Evolutionary conservation across 2,797 vertebrate species (phyloP).

Genomic region (Spinus pinus): DNA sequence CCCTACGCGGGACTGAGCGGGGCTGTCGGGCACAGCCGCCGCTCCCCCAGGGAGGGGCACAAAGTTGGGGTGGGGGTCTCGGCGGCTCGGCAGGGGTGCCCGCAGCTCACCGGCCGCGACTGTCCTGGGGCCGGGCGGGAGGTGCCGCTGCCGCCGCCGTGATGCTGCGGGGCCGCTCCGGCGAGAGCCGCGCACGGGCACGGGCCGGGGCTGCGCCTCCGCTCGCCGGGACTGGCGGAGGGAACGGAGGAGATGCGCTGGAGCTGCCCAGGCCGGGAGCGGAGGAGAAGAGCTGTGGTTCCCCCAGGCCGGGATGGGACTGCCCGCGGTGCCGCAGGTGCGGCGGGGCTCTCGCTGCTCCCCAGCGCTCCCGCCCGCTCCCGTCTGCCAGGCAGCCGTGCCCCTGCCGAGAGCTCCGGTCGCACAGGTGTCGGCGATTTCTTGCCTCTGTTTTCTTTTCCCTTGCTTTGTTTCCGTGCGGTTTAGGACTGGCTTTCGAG

Average conservation of each 20-base stretch:
- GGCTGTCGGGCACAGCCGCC: no score
- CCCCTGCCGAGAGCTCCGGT: rapidly evolving
- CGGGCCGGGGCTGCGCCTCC: neutral
- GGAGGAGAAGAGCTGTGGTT: no score
- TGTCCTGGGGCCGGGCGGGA: neutral
- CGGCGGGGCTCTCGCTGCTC: neutral
- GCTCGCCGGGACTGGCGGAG: rapidly evolving
- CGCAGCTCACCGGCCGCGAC: neutral
- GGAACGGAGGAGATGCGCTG: neutral
- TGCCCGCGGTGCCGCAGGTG: neutral
- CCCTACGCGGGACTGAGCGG: neutral
- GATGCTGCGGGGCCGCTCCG: neutral
- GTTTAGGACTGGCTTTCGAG: neutral
- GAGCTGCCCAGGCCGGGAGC: neutral
- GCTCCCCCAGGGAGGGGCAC: neutral
- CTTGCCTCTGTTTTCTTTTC: neutral
- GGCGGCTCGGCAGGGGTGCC: neutral
- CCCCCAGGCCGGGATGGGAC: neutral
- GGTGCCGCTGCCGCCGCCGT: neutral
- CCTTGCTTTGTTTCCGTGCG: neutral
- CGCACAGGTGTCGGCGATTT: rapidly evolving
- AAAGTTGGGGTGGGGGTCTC: neutral
- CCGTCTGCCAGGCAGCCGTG: neutral
- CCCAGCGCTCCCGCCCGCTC: neutral
- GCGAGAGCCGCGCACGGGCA: neutral